These are phyloP conservation scores for Rhynchophorus ferrugineus DNA, from an alignment of 1,140 invertebrate genomes.

Conservation along the genomic window DNA sequence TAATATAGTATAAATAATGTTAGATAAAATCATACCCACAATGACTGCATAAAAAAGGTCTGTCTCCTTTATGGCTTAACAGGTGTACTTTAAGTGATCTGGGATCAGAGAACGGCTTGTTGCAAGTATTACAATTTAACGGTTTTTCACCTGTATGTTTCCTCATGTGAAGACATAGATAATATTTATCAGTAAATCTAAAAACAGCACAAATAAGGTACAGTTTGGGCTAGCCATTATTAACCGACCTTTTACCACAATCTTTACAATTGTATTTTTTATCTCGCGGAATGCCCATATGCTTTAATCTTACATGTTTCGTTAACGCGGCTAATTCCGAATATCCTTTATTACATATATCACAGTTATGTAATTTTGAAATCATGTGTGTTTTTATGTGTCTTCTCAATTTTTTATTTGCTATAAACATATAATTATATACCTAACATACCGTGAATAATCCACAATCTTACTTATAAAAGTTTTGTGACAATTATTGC, in stretches of 20 bases:
- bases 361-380: conserved; percentile 7
- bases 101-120: conserved; percentile 10
- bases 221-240: too few relatives aligned
- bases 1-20: neutral
- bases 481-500: conserved; percentile 9
- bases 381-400: conserved; percentile 14
- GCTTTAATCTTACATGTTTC: conserved; percentile 9
- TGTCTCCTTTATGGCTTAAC: conserved; percentile 4
- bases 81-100: conserved; percentile 8
- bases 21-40: conserved; percentile 8
- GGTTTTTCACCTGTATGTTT: conserved; percentile 17
- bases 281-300: conserved; percentile 1
- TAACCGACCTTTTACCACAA: conserved; percentile 13
- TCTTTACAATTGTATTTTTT: conserved; percentile 8
- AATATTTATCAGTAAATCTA: conserved; percentile 13
- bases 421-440: conserved; percentile 4
- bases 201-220: neutral
- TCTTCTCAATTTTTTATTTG: conserved; percentile 7
- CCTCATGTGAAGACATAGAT: conserved; percentile 8
- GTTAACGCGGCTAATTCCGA: neutral
- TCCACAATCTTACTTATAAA: conserved; percentile 4
- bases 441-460: neutral
- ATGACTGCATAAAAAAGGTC: conserved; percentile 9
- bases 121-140: conserved; percentile 7
- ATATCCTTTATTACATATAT: conserved; percentile 10